These are phyloP conservation scores for Chlamydotis undulata DNA, from an alignment of 2,113 vertebrate genomes.

Conservation along the genomic window DNA sequence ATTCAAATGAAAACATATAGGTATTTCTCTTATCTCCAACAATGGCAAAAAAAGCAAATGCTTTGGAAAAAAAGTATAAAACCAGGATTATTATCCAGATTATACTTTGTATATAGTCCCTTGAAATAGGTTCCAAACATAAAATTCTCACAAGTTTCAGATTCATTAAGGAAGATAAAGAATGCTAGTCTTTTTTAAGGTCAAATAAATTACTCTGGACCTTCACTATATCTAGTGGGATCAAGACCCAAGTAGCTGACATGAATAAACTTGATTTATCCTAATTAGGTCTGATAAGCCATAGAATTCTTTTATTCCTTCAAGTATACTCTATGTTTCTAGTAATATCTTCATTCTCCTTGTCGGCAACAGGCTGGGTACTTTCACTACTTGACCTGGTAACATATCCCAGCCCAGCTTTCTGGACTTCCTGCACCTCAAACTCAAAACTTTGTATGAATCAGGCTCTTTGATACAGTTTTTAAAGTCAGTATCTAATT, in stretches of 20 bases:
- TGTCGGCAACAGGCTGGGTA: neutral
- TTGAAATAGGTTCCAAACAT: neutral
- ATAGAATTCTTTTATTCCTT: neutral
- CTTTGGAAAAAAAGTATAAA: neutral
- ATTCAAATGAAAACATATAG: neutral
- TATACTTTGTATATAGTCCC: neutral
- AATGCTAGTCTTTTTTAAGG: neutral
- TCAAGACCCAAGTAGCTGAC: neutral
- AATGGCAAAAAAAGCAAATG: neutral
- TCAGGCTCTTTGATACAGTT: neutral
- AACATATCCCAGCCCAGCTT: neutral
- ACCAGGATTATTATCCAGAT: neutral
- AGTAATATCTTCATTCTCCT: neutral
- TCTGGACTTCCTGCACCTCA: neutral
- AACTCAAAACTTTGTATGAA: neutral
- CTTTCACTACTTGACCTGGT: neutral
- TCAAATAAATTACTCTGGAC: neutral
- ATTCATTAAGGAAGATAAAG: neutral
- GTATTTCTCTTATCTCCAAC: neutral
- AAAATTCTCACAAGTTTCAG: neutral
- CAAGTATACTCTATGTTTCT: neutral
- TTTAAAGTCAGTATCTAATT: neutral
- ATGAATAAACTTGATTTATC: neutral
- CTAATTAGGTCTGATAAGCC: neutral
- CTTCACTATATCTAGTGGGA: neutral